phyloP scores from a whole-genome alignment of 2,113 vertebrate species.

The Pollachius pollachius region DNA sequence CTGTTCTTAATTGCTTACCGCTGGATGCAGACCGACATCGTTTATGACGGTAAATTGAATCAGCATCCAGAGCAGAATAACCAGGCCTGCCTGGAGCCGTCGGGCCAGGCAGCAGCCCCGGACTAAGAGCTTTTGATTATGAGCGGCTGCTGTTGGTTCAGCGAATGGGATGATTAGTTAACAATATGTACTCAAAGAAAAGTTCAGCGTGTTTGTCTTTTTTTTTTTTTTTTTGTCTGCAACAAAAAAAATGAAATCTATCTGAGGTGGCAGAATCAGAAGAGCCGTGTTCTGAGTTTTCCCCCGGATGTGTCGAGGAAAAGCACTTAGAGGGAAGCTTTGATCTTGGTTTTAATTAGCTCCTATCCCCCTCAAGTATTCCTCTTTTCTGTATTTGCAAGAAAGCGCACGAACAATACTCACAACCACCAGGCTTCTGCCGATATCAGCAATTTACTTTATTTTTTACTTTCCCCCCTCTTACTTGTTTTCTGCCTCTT shows the following conservation, averaged over 20 bases:
- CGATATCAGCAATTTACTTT: constrained; percentile 73
- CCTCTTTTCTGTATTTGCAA: constrained; percentile 76
- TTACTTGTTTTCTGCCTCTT: constrained; percentile 69
- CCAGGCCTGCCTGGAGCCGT: not conserved
- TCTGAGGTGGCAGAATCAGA: constrained; percentile 74
- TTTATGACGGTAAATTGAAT: constrained; percentile 69
- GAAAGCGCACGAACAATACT: constrained; percentile 73
- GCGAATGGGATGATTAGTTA: constrained; percentile 63
- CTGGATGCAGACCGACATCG: constrained; percentile 74
- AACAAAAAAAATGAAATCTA: constrained; percentile 52
- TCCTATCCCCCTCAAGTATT: constrained; percentile 75
- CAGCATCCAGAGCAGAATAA: constrained; percentile 31
- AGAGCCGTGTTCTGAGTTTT: constrained; percentile 71
- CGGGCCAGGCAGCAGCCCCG: constrained; percentile 32
- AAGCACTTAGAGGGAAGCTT: constrained; percentile 73
- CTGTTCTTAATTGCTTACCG: constrained; percentile 65
- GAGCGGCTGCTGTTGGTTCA: constrained; percentile 54
- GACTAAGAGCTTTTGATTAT: constrained; percentile 35
- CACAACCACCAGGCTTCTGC: constrained; percentile 66
- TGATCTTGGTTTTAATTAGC: constrained; percentile 78
- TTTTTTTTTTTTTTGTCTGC: constrained; percentile 58
- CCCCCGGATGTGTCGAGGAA: constrained; percentile 71
- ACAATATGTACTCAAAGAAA: constrained; percentile 73
- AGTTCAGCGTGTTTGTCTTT: constrained; percentile 70
- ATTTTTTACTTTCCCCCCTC: constrained; percentile 63